Evolutionary conservation across 2,113 vertebrate genomes (phyloP), one percentile per base, ranked within the genome.

Genomic region (Oenanthe oenanthe): DNA sequence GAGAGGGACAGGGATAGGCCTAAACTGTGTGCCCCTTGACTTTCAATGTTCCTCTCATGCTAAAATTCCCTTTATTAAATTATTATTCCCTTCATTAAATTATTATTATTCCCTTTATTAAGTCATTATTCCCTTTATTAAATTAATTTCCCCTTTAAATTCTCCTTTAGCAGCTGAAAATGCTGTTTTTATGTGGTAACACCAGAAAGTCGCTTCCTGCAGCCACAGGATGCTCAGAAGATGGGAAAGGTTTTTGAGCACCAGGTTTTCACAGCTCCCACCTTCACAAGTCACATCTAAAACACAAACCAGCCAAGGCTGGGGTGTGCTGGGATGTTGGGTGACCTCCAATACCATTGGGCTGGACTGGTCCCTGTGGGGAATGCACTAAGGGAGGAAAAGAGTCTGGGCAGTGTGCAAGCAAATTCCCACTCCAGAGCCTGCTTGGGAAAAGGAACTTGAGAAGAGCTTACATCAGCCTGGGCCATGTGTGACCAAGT

Each of bases 11-110:
- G 61, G 47, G 20, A 25, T 1, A 58, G 19, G 19, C 62, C 32
- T 20, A 47, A 72, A 82, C 3, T 31, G 2, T 60, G 26, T 3
- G 7, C 28, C 12, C 25, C 66, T 65, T 32, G 6, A 45, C 60
- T 81, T 72, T 60, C 42, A 36, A 0, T 0, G 0, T 20, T 81
- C 36, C 17, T 17, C 17, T 83, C 2, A 2, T 45, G 63, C 24
- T 65, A 65, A 84, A 93, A 85, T 40, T 17, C 32, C 72, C 18
- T 57, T 57, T 17, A 51, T 29, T 51, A 51, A 51, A 28, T 51
- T 28, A 28, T 47, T 47, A 28, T 51, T 51, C 34, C 72, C 18
- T 57, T 57, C 10, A 51, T 29, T 51, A 51, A 51, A 28, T 51
- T 28, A 28, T 47, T 47, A 28, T 51, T 51, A 36, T 36, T 36